A percentile compares a stretch with the other conserved stretches of the same genome.
phyloP scores from a whole-genome alignment of 2,113 vertebrate genomes.

The Rhea americana region DNA sequence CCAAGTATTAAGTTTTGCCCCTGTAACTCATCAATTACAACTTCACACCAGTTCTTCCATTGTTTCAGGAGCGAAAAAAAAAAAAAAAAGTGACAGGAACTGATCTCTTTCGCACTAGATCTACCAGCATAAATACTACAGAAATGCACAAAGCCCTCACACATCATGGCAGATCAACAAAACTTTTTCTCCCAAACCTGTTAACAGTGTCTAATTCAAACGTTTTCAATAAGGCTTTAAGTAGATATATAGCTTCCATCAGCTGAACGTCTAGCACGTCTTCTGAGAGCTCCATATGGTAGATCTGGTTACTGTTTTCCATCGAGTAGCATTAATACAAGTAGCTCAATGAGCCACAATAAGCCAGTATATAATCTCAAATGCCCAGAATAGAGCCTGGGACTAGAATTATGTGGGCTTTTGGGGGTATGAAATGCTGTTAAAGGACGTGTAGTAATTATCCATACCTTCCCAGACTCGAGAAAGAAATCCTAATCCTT shows the following conservation, averaged over 20 bases:
- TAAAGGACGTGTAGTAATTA: too few species aligned
- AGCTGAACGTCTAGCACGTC: fast-evolving
- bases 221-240: fast-evolving
- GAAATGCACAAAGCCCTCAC: not conserved
- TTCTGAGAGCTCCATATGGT: not conserved
- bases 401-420: not conserved
- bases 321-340: not conserved
- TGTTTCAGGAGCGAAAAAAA: not conserved
- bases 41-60: conserved; percentile 19
- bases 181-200: not conserved
- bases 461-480: not conserved
- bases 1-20: conserved; percentile 36
- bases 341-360: not conserved
- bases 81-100: not conserved
- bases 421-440: too few species aligned
- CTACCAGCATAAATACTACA: not conserved
- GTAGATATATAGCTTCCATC: not conserved
- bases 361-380: not conserved
- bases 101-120: not conserved
- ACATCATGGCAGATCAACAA: not conserved
- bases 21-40: conserved; percentile 10
- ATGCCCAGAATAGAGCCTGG: not conserved
- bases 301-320: fast-evolving
- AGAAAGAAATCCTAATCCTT: not conserved
- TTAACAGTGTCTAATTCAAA: not conserved